Percentiles rank a stretch among this genome's conserved stretches.
phyloP scores from a whole-genome alignment of 2,113 vertebrate genomes.

The Saccopteryx bilineata region DNA sequence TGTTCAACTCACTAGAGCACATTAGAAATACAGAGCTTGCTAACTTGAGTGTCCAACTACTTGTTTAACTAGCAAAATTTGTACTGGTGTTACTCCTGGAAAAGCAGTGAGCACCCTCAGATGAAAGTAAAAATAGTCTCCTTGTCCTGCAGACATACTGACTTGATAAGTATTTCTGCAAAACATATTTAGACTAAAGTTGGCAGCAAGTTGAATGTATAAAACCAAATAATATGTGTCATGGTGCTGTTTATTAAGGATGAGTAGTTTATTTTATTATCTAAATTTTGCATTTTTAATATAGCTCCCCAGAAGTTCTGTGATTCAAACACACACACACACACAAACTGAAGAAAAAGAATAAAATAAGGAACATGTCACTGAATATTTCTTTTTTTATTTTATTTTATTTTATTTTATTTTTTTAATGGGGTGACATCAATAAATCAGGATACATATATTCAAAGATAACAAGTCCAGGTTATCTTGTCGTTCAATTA shows the following conservation, averaged over 20 bases:
- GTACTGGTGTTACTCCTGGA: not conserved
- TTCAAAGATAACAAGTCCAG: too few relatives aligned
- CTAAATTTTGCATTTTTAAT: conserved; percentile 57
- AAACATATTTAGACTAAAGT: conserved; percentile 62
- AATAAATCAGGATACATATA: too few relatives aligned
- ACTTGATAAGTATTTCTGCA: conserved; percentile 55
- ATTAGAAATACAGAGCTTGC: not conserved
- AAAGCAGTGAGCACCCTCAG: not conserved
- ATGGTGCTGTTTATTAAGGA: conserved; percentile 9
- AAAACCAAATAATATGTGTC: conserved; percentile 50
- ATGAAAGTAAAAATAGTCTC: conserved; percentile 26
- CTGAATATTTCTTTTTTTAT: conserved; percentile 63
- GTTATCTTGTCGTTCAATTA: too few relatives aligned
- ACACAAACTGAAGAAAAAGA: conserved; percentile 11
- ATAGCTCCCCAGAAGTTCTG: not conserved
- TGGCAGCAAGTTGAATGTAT: conserved; percentile 24
- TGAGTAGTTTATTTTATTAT: conserved; percentile 61
- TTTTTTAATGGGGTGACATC: too few relatives aligned
- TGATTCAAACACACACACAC: conserved; percentile 41
- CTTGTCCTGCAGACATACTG: not conserved
- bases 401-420: too few relatives aligned
- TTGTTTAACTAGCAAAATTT: not conserved
- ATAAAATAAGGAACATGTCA: conserved; percentile 34
- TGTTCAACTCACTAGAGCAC: not conserved
- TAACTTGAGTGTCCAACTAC: not conserved